Evolutionary conservation across 2,113 vertebrate species (phyloP), one percentile per base, ranked within the genome.

Genomic region (Astur gentilis): DNA sequence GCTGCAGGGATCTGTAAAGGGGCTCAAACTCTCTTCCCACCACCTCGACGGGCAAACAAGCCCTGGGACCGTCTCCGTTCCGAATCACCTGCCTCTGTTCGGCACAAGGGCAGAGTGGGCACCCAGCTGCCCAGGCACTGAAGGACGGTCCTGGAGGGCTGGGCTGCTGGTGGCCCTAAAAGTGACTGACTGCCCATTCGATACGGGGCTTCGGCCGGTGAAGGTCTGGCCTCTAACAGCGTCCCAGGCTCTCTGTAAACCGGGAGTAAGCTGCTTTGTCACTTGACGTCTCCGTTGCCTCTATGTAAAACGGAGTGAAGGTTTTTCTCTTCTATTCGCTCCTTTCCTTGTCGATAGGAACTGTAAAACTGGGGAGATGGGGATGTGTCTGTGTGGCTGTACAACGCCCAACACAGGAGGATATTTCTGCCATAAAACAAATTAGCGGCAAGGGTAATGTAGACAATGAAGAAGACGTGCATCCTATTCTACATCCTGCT

Each of bases 401-500:
- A 10, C n/a, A 20, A 13, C n/a, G 32, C 12, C 8, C n/a, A 71
- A 29, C 16, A 70, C 22, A 19, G 66, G 34, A 49, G 29, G 47
- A 50, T 10, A 7, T 44, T 57, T 70, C 70, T 95, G 66, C 36
- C 13, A 2, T 57, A 25, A n/a, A 65, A 32, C 34, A 29, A 20
- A 32, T 50, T 1, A 71, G 44, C 27, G 47, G 4, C 58, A 71
- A 5, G 3, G 10, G 23, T 11, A 25, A 23, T 0, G 13, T 16
- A 52, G 50, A 4, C 1, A 10, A 13, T 21, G 23, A 45, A 54
- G 65, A 50, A 3, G 2, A 23, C 4, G 72, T 54, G 9, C 22
- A 49, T 49, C 44, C 31, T 47, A 31, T 66, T 71, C 31, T 52
- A 52, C 23, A 32, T 44, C 27, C 21, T 95, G 58, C 47, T 88